A percentile compares a stretch with the other conserved stretches of the same genome.
Evolutionary conservation across 2,888 invertebrate genomes (phyloP).

Genomic region (Tenthredo livida): DNA sequence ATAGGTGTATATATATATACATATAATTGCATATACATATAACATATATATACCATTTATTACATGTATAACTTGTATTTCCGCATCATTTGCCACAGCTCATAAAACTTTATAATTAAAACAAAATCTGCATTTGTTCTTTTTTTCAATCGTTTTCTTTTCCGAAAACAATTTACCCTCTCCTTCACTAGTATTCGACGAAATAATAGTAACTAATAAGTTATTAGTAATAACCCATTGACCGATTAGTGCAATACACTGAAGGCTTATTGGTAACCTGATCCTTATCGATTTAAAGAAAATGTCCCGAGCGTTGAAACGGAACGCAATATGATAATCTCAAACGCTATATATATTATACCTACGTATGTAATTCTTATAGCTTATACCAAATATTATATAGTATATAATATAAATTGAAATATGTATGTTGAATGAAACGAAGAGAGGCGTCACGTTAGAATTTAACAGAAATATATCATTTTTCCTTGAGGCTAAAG

Average conservation of each 20-base stretch:
- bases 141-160: background rate
- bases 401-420: no score
- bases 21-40: background rate
- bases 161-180: background rate
- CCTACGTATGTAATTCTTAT: no score
- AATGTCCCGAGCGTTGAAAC: background rate
- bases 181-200: background rate
- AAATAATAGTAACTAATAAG: constrained; percentile 1
- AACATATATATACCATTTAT: background rate
- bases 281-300: background rate
- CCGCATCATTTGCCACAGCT: background rate
- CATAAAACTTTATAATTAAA: background rate
- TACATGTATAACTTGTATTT: background rate
- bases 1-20: background rate
- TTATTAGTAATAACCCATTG: no score
- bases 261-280: background rate
- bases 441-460: no score
- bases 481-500: no score
- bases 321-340: background rate
- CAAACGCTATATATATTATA: no score
- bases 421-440: no score
- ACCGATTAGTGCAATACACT: background rate
- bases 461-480: no score
- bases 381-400: no score
- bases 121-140: background rate